A percentile compares a stretch with the other conserved stretches of the same genome.
phyloP scores from a whole-genome alignment of 2,797 vertebrate genomes.

The Peromyscus nudipes region DNA sequence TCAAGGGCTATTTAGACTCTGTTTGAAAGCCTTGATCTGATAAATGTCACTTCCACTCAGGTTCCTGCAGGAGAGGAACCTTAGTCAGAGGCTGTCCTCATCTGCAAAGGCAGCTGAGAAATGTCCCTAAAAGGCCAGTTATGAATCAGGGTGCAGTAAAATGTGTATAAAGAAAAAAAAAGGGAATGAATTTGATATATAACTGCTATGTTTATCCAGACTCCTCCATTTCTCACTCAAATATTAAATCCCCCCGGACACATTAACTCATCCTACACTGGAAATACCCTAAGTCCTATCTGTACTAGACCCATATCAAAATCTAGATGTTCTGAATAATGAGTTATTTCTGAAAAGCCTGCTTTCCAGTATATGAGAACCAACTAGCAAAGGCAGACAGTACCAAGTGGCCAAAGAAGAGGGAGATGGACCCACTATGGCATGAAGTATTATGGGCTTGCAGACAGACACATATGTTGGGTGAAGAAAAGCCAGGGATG shows the following conservation, averaged over 20 bases:
- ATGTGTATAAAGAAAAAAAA: background rate
- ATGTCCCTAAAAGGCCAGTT: background rate
- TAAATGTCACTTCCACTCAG: background rate
- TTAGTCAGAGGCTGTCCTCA: background rate
- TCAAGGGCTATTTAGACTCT: background rate
- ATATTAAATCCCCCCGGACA: background rate
- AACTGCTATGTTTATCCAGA: background rate
- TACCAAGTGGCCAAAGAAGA: background rate
- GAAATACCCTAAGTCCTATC: background rate
- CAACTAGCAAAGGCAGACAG: background rate
- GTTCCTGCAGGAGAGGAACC: no score
- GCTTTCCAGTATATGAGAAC: background rate
- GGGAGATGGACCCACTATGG: background rate
- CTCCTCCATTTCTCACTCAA: background rate
- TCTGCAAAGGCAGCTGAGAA: background rate
- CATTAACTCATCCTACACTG: no score
- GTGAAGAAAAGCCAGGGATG: background rate
- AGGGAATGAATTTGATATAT: no score
- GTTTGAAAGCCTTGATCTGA: background rate
- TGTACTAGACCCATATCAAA: background rate
- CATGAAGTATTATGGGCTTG: background rate
- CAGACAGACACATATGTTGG: background rate
- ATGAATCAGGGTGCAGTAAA: background rate
- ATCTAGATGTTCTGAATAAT: background rate
- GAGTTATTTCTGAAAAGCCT: background rate